These are phyloP conservation scores for Trinorchestia longiramus DNA, from an alignment of 1,140 invertebrate genomes.

Conservation along the genomic window DNA sequence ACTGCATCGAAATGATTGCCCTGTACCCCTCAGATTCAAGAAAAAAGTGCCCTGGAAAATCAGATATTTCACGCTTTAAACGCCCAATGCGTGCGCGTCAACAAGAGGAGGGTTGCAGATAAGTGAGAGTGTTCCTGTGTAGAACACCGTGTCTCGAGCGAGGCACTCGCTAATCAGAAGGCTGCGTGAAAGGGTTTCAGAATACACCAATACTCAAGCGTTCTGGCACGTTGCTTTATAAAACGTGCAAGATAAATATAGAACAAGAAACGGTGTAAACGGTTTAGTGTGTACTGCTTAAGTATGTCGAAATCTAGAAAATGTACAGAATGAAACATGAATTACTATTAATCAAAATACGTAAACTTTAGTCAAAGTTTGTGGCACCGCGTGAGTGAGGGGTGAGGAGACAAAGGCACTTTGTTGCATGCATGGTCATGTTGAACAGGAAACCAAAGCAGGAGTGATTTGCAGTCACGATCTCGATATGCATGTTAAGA, in stretches of 20 bases:
- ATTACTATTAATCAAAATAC: neutral
- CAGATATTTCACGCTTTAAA: neutral
- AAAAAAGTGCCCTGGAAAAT: neutral
- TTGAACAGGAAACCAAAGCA: neutral
- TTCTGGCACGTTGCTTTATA: neutral
- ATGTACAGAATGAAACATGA: neutral
- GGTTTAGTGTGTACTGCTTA: neutral
- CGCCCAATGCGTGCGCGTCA: neutral
- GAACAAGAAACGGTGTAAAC: too few relatives aligned
- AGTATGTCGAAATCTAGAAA: neutral
- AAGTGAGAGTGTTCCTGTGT: neutral
- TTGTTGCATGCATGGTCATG: neutral
- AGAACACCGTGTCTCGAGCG: neutral
- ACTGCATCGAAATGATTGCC: neutral
- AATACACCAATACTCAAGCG: neutral
- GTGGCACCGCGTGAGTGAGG: neutral
- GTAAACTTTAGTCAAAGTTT: neutral
- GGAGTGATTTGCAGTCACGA: neutral
- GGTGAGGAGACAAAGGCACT: neutral
- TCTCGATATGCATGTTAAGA: neutral
- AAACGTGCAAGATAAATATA: neutral
- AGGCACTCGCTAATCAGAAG: neutral
- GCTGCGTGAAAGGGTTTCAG: neutral
- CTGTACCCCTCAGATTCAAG: neutral
- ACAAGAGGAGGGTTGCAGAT: neutral